Percentiles rank a stretch among this genome's conserved stretches.
phyloP scores from a whole-genome alignment of 2,113 vertebrate species.

The Rhabdomys dilectus region DNA sequence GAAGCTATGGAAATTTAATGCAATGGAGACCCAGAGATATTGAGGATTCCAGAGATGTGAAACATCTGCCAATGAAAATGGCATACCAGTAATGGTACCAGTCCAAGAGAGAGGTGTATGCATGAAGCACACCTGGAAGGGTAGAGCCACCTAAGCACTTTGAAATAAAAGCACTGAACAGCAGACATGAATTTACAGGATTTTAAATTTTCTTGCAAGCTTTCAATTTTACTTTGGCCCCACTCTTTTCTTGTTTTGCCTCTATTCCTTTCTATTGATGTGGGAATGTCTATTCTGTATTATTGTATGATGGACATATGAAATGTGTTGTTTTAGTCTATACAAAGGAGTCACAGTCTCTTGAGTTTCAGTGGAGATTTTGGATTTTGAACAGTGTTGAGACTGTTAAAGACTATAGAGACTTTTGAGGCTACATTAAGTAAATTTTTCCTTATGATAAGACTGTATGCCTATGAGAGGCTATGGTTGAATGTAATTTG shows the following conservation, averaged over 20 bases:
- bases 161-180: background rate
- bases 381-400: background rate
- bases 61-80: background rate
- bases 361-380: background rate
- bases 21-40: background rate
- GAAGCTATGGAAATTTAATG: background rate
- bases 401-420: background rate
- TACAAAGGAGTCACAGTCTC: background rate
- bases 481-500: background rate
- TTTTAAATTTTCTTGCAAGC: background rate
- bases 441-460: background rate
- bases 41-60: background rate
- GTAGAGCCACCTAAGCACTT: background rate
- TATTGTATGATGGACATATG: background rate
- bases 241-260: background rate
- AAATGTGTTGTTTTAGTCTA: background rate
- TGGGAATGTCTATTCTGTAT: background rate
- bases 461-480: background rate
- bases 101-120: background rate
- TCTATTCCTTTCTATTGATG: background rate
- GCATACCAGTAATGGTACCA: too few species aligned
- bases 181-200: background rate
- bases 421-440: background rate
- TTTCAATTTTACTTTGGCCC: background rate
- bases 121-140: background rate